phyloP scores from a whole-genome alignment of 2,797 vertebrate genomes.

The Sparidentex hasta region DNA sequence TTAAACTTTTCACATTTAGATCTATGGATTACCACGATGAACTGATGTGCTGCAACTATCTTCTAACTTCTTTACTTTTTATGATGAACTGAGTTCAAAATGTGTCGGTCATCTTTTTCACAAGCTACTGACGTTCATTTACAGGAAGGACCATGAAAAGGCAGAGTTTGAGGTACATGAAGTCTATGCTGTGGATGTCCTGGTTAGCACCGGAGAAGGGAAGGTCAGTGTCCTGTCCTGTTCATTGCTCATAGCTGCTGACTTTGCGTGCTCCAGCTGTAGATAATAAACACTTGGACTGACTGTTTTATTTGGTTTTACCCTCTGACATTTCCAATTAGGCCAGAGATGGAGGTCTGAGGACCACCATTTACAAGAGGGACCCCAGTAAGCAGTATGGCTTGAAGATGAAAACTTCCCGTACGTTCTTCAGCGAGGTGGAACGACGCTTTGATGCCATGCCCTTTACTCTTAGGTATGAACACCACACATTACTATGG shows the following conservation, averaged over 20 bases:
- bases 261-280: not conserved
- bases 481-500: not conserved
- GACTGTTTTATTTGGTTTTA: not conserved
- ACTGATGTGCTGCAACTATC: not conserved
- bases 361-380: constrained; percentile 97
- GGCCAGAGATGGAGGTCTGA: constrained; percentile 95
- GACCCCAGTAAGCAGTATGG: constrained; percentile 97
- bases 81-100: not conserved
- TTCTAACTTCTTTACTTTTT: not conserved
- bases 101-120: not conserved
- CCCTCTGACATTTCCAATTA: constrained; percentile 52
- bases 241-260: not conserved
- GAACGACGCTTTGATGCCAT: constrained; percentile 96
- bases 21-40: not conserved
- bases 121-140: not conserved
- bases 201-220: constrained; percentile 96
- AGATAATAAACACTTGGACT: not conserved
- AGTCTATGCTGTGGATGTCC: constrained; percentile 97
- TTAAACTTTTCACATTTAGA: not conserved
- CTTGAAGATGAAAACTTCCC: constrained; percentile 99
- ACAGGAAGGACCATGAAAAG: constrained; percentile 98
- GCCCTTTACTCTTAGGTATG: constrained; percentile 96
- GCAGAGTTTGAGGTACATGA: constrained; percentile 98
- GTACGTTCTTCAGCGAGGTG: constrained; percentile 97
- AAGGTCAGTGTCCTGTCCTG: constrained; percentile 85